These are phyloP conservation scores for Pyrocephalus nanus DNA, from an alignment of 2,797 vertebrate genomes.

Conservation along the genomic window DNA sequence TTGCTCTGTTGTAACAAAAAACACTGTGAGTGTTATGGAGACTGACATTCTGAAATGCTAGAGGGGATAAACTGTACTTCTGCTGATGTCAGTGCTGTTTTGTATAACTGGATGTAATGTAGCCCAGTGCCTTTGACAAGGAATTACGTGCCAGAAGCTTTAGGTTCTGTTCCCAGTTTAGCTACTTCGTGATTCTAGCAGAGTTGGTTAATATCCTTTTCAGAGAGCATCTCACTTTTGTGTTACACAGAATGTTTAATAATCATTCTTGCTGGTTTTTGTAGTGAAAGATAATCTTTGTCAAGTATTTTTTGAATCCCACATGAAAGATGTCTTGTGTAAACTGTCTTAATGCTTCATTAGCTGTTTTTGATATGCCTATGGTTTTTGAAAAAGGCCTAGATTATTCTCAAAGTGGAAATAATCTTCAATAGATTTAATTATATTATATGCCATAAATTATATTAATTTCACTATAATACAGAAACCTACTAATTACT, in stretches of 20 bases:
- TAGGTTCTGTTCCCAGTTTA: slow-evolving; percentile 30
- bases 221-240: background rate
- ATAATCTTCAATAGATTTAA: background rate
- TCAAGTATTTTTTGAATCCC: background rate
- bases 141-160: slow-evolving; percentile 45
- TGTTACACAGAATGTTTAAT: background rate
- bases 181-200: background rate
- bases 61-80: slow-evolving; percentile 67
- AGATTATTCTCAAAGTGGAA: background rate
- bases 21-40: slow-evolving; percentile 39
- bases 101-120: slow-evolving; percentile 31
- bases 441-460: background rate
- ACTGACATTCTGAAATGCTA: slow-evolving; percentile 56
- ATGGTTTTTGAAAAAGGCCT: background rate
- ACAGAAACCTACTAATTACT: background rate
- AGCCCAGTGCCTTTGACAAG: background rate
- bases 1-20: slow-evolving; percentile 49
- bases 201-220: background rate
- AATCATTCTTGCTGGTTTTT: background rate
- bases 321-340: background rate
- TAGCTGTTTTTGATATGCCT: background rate
- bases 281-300: background rate
- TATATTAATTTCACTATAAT: background rate
- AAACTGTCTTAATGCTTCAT: background rate
- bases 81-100: slow-evolving; percentile 54